Base-by-base conservation (phyloP, 2,797 vertebrate species). In the Balearica regulorum region DNA sequence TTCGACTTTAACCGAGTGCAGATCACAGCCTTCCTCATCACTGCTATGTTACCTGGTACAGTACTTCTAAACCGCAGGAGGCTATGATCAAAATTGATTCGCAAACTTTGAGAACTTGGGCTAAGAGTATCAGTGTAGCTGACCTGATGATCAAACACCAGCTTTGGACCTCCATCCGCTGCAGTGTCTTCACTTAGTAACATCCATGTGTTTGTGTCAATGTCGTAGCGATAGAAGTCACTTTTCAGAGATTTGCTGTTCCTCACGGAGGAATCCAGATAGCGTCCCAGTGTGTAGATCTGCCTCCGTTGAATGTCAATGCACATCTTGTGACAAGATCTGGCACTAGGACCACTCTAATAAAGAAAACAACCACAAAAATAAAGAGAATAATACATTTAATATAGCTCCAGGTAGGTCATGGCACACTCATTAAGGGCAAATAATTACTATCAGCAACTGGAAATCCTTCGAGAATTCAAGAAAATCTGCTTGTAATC, bases 271-370 rank as follows among this genome's bases (percentile, higher is more conserved):
- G 99, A 99, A 98, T 99, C 99, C 95, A 99, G 97, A 82, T 99
- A 99, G 31, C 99, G 98, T 13, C 99, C 99, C 88, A 99, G 97
- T 0, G 99, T 99, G 98, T 99, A 99, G 97, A 99, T 99, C 96
- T 99, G 99, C 49, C 99, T 98, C n/a, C 99, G 97, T 16, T 99
- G 99, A 33, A 99, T 99, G 98, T 99, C 99, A 37, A 99, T 99
- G 96, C 99, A 99, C 99, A 99, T 99, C 98, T 99, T 99, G 97
- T 99, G 99, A 96, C 99, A 99, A 5, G 99, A 99, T 31, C 99
- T 98, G 60, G 99, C 99, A 35, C 99, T 99, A 2, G 99, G 99
- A 15, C 99, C 99, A 26, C 97, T 99, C 99, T 99, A 93, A 71
- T 33, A 62, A 81, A n/a, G 69, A 49, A 54, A 77, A 71, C 5